A percentile compares a stretch with the other conserved stretches of the same genome.
These are phyloP conservation scores for Macroglossus sobrinus DNA, from an alignment of 2,113 vertebrate genomes.

Conservation along the genomic window DNA sequence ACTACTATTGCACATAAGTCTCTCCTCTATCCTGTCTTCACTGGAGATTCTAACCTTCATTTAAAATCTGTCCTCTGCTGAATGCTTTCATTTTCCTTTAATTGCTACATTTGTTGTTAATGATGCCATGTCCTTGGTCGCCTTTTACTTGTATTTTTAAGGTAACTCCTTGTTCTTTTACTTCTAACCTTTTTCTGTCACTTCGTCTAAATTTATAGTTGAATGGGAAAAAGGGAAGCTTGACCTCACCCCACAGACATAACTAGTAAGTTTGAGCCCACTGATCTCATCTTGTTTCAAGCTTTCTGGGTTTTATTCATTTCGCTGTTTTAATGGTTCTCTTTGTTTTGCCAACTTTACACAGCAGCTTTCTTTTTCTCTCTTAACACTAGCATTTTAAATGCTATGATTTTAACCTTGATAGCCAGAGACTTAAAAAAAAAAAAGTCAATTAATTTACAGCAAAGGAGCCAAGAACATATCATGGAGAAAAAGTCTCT, in stretches of 20 bases:
- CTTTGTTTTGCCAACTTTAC: slow-evolving; percentile 1
- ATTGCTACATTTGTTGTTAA: background rate
- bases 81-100: background rate
- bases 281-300: background rate
- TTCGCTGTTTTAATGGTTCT: slow-evolving; percentile 30
- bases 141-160: slow-evolving; percentile 14
- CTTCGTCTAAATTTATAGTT: background rate
- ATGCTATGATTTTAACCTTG: background rate
- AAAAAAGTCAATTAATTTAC: background rate
- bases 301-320: slow-evolving; percentile 38
- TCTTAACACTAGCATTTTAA: background rate
- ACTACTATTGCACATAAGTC: background rate
- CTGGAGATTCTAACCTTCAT: background rate
- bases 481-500: background rate
- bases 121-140: background rate
- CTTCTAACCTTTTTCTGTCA: background rate
- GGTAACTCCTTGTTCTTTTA: background rate
- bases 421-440: background rate
- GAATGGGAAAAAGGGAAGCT: background rate
- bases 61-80: background rate
- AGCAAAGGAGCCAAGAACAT: background rate
- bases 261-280: background rate
- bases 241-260: background rate
- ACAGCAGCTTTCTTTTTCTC: background rate
- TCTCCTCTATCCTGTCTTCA: background rate